Conservation (phyloP, 2,888 invertebrate genomes). For the Lycia hirtaria region DNA sequence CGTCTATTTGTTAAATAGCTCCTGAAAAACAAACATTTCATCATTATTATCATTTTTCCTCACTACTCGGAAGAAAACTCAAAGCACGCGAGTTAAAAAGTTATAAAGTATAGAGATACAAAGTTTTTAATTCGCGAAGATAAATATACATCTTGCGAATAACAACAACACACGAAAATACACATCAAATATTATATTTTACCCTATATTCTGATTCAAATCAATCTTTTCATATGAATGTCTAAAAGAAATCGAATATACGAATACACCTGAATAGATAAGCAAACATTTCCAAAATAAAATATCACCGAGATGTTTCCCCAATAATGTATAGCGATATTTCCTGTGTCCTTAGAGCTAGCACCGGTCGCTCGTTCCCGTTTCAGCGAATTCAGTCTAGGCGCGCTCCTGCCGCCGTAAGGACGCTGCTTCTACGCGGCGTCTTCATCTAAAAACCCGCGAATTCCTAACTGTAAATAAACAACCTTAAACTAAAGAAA, state of each 20-base stretch:
- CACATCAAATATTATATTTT: background rate
- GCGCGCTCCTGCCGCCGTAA: slow-evolving; percentile 34
- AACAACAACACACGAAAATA: background rate
- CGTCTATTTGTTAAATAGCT: no score
- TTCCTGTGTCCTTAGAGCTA: slow-evolving; percentile 30
- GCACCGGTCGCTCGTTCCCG: background rate
- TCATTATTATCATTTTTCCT: no score
- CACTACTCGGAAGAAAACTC: no score
- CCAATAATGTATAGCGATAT: slow-evolving; percentile 7
- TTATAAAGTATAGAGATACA: no score
- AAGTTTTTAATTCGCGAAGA: no score
- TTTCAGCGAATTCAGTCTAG: slow-evolving; percentile 35
- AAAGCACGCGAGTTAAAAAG: no score
- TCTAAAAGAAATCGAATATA: slow-evolving; percentile 12
- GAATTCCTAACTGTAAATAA: slow-evolving; percentile 31
- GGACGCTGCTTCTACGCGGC: slow-evolving; percentile 29
- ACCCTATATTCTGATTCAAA: slow-evolving; percentile 5
- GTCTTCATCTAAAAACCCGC: slow-evolving; percentile 24
- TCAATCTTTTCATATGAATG: background rate
- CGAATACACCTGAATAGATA: slow-evolving; percentile 8
- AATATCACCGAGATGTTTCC: slow-evolving; percentile 12
- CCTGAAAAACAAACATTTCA: no score
- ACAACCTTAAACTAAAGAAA: slow-evolving; percentile 17
- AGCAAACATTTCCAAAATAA: slow-evolving; percentile 15
- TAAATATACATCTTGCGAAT: background rate